Conservation (phyloP, 2,113 vertebrate species). For the Phyllostomus hastatus region DNA sequence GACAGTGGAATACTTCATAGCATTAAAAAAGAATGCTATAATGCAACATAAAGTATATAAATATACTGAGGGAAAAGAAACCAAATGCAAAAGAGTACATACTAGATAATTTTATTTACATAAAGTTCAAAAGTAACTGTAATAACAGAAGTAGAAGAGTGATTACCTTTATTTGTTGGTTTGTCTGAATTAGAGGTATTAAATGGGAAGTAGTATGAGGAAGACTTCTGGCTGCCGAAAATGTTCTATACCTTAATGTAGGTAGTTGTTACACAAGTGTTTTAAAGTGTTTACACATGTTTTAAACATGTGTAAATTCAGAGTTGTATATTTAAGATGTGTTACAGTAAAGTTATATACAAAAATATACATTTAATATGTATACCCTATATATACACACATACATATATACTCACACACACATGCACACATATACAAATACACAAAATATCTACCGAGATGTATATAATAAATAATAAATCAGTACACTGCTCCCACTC, state of each 20-base stretch:
- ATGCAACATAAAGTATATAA: neutral
- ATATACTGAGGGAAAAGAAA: neutral
- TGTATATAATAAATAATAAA: neutral
- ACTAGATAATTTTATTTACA: neutral
- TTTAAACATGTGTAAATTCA: neutral
- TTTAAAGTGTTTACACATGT: too few species aligned
- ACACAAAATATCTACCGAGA: neutral
- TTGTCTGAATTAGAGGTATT: conserved; percentile 13
- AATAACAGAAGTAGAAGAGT: neutral
- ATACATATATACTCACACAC: neutral
- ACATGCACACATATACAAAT: neutral
- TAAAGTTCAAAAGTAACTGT: conserved; percentile 24
- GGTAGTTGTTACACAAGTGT: neutral
- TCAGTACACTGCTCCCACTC: neutral
- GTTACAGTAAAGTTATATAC: neutral
- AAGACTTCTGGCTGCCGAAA: neutral
- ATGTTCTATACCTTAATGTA: neutral
- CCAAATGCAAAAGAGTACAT: neutral
- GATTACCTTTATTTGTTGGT: neutral
- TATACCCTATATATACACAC: neutral
- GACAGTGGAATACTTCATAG: neutral
- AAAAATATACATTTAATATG: neutral
- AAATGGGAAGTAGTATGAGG: neutral
- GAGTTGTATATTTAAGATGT: neutral
- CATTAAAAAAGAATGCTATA: conserved; percentile 17